phyloP scores from a whole-genome alignment of 2,113 vertebrate species.

The Silurus meridionalis region DNA sequence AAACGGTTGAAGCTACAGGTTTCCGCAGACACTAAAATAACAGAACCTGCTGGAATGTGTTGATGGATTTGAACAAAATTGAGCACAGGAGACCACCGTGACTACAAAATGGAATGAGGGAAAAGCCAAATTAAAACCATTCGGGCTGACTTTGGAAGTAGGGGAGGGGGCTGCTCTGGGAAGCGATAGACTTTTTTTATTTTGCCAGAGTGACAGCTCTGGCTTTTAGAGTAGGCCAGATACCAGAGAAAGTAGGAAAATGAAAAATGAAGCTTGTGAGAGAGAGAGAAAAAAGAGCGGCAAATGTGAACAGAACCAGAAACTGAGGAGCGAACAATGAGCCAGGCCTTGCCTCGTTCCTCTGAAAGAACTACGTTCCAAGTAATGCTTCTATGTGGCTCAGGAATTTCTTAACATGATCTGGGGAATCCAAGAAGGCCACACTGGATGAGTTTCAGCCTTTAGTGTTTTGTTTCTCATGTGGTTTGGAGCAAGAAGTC shows the following conservation, averaged over 20 bases:
- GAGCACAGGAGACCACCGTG: slow-evolving; percentile 21
- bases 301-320: neutral
- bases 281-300: neutral
- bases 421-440: slow-evolving; percentile 51
- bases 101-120: slow-evolving; percentile 21
- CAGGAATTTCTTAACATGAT: slow-evolving; percentile 60
- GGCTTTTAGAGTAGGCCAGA: slow-evolving; percentile 37
- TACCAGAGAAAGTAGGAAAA: slow-evolving; percentile 11
- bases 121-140: slow-evolving; percentile 47
- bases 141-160: slow-evolving; percentile 41
- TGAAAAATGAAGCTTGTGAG: neutral
- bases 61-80: slow-evolving; percentile 7
- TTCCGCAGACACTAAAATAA: slow-evolving; percentile 26
- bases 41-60: slow-evolving; percentile 26
- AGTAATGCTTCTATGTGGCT: slow-evolving; percentile 58
- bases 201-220: slow-evolving; percentile 27
- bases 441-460: slow-evolving; percentile 29
- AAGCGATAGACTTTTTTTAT: neutral
- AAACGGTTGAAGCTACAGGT: slow-evolving; percentile 13
- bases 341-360: slow-evolving; percentile 45
- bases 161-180: slow-evolving; percentile 21
- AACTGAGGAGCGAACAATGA: slow-evolving; percentile 3
- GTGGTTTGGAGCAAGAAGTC: slow-evolving; percentile 52
- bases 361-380: slow-evolving; percentile 53
- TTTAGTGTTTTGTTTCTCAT: slow-evolving; percentile 51